Evolutionary conservation across 2,113 vertebrate species (phyloP).

Genomic region (Haemorhous mexicanus): DNA sequence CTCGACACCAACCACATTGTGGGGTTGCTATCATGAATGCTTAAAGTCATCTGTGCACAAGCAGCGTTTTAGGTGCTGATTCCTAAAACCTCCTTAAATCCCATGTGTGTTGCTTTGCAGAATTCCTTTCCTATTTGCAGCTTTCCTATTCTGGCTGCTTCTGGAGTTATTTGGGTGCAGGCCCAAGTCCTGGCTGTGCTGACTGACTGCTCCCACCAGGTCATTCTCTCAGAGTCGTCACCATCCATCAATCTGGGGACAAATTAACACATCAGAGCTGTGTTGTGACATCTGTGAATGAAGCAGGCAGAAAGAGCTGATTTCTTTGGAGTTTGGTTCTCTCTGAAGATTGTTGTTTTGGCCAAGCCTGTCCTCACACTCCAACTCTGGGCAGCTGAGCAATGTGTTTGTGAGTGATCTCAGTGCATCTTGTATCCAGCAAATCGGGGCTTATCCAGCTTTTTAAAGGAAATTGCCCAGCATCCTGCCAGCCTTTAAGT

Average conservation of each 20-base stretch:
- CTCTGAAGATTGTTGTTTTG: neutral
- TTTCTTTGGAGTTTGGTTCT: neutral
- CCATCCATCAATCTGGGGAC: neutral
- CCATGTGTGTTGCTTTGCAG: neutral
- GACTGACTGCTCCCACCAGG: neutral
- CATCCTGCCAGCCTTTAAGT: neutral
- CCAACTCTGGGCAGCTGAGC: neutral
- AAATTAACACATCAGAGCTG: neutral
- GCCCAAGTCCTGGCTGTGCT: neutral
- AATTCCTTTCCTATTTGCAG: neutral
- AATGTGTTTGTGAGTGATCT: neutral
- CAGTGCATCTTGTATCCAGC: neutral
- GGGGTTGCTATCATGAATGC: neutral
- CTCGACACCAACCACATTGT: accelerated
- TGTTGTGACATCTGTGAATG: neutral
- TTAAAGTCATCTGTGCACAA: neutral
- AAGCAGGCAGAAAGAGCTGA: neutral
- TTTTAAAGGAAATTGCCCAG: neutral
- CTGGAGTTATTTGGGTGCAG: neutral
- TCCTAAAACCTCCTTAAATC: neutral
- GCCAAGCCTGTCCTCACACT: neutral
- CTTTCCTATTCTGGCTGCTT: neutral
- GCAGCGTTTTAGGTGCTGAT: neutral
- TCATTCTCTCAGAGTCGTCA: neutral
- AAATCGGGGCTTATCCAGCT: neutral